A percentile compares a stretch with the other conserved stretches of the same genome.
Evolutionary conservation across 1,140 invertebrate genomes (phyloP).

Genomic region (Agraylea sexmaculata): DNA sequence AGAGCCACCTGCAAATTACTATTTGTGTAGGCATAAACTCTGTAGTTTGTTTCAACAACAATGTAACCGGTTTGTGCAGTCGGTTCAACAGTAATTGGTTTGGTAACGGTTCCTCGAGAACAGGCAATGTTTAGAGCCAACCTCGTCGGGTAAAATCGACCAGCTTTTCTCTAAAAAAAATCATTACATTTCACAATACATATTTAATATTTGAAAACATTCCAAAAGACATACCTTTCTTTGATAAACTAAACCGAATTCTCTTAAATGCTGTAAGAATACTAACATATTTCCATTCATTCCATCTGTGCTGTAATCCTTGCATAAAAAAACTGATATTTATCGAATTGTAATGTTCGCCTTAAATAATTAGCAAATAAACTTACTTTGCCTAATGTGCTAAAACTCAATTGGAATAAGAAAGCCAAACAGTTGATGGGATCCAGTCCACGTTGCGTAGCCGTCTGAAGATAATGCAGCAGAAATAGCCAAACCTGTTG

Average conservation of each 20-base stretch:
- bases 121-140: constrained; percentile 82
- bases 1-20: constrained; percentile 87
- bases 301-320: constrained; percentile 92
- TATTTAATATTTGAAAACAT: constrained; percentile 2
- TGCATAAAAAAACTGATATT: constrained; percentile 29
- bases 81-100: constrained; percentile 26
- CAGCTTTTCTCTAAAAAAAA: constrained; percentile 60
- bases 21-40: constrained; percentile 93
- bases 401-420: constrained; percentile 92
- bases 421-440: constrained; percentile 88
- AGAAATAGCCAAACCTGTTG: constrained; percentile 97
- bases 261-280: constrained; percentile 90
- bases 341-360: constrained; percentile 3
- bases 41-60: constrained; percentile 94
- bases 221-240: constrained; percentile 54
- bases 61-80: constrained; percentile 65
- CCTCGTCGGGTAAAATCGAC: constrained; percentile 89
- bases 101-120: constrained; percentile 25
- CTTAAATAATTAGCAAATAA: constrained; percentile 2
- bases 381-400: constrained; percentile 78
- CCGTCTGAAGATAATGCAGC: constrained; percentile 87
- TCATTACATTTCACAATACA: constrained; percentile 2
- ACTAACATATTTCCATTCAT: constrained; percentile 78
- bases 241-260: constrained; percentile 96
- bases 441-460: constrained; percentile 71